Conservation (phyloP, 2,888 invertebrate genomes). For the Myathropa florea region DNA sequence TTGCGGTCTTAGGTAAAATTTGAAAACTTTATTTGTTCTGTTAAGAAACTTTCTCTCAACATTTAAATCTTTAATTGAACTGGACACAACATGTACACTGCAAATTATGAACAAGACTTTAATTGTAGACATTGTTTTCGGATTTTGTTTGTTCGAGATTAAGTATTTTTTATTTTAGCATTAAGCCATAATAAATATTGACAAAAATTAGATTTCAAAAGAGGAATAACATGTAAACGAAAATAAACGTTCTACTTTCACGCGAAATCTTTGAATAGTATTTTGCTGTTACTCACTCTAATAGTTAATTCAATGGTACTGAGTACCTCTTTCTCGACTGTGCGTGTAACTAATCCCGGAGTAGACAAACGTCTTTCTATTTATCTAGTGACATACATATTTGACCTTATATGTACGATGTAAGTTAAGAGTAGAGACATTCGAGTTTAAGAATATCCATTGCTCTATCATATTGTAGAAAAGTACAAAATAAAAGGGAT, state of each 20-base stretch:
- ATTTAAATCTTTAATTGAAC: slow-evolving; percentile 1
- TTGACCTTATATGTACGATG: not conserved
- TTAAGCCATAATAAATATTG: not conserved
- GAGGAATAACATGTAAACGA: not conserved
- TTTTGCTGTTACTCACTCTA: not conserved
- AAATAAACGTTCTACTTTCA: not conserved
- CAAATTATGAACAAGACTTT: slow-evolving; percentile 2
- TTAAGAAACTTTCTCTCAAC: slow-evolving; percentile 74
- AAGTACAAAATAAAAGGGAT: no score
- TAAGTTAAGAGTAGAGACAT: no score
- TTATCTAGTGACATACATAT: not conserved
- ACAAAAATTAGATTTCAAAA: not conserved
- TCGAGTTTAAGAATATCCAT: no score
- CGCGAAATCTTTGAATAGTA: not conserved
- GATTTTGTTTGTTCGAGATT: not conserved
- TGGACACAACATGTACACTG: not conserved
- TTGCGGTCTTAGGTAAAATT: slow-evolving; percentile 72
- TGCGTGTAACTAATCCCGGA: not conserved
- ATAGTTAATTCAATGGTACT: not conserved
- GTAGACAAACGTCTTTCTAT: not conserved
- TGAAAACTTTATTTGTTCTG: slow-evolving; percentile 76
- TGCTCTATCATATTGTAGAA: not conserved
- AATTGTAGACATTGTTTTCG: slow-evolving; percentile 3
- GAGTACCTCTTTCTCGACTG: not conserved
- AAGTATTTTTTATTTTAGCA: not conserved